phyloP scores from a whole-genome alignment of 1,140 invertebrate genomes.

The Leptinotarsa undecemlineata region DNA sequence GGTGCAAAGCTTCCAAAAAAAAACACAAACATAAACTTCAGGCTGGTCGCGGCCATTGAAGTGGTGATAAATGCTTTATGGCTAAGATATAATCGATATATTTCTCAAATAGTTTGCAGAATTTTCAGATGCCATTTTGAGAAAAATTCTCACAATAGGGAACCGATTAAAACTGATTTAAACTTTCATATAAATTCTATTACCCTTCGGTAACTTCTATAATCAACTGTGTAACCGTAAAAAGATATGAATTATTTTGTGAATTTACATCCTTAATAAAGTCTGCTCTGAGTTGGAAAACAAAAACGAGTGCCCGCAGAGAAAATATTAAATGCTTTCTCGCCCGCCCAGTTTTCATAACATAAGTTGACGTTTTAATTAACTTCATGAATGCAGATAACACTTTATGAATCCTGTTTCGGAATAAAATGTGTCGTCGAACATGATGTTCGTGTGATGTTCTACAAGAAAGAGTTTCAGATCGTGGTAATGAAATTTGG shows the following conservation, averaged over 20 bases:
- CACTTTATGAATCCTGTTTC: constrained; percentile 24
- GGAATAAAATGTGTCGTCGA: constrained; percentile 22
- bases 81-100: too few relatives aligned
- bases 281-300: not conserved
- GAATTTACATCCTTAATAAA: constrained; percentile 20
- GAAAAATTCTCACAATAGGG: not conserved
- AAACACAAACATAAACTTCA: too few relatives aligned
- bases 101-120: too few relatives aligned
- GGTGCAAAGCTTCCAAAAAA: too few relatives aligned
- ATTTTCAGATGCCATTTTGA: too few relatives aligned
- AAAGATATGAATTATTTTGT: not conserved
- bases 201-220: not conserved
- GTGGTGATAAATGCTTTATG: too few relatives aligned
- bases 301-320: constrained; percentile 19
- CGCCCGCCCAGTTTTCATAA: constrained; percentile 20
- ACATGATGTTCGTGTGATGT: constrained; percentile 16
- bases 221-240: not conserved
- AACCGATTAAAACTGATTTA: not conserved
- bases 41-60: too few relatives aligned
- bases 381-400: constrained; percentile 28
- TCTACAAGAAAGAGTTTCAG: constrained; percentile 9
- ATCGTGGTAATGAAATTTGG: not conserved
- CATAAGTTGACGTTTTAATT: constrained; percentile 28
- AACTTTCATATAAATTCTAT: not conserved
- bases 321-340: constrained; percentile 27